phyloP scores from a whole-genome alignment of 2,797 vertebrate species.

The Scarus forsteni region DNA sequence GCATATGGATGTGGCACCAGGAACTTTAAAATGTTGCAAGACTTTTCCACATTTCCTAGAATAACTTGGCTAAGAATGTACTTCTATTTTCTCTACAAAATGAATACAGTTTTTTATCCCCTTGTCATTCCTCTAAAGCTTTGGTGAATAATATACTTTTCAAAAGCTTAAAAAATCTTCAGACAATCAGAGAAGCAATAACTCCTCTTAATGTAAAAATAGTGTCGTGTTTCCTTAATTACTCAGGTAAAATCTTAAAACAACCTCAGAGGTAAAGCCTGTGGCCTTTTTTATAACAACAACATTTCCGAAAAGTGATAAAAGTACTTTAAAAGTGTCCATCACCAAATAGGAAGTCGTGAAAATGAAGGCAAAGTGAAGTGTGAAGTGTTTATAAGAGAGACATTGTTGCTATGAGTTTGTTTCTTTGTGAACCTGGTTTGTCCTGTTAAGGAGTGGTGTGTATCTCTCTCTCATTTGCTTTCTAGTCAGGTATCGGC shows the following conservation, averaged over 20 bases:
- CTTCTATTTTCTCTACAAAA: no score
- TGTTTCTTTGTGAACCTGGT: slow-evolving; percentile 63
- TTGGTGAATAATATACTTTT: no score
- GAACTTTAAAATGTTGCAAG: no score
- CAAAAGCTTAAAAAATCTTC: no score
- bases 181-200: no score
- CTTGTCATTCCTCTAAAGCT: no score
- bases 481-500: slow-evolving; percentile 68
- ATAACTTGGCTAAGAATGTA: no score
- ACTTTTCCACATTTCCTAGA: no score
- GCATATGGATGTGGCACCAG: no score
- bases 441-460: slow-evolving; percentile 75
- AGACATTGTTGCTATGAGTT: slow-evolving; percentile 1
- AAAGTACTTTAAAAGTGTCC: not conserved
- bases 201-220: no score
- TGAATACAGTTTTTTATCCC: no score
- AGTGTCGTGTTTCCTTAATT: not conserved
- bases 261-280: not conserved
- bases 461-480: slow-evolving; percentile 8
- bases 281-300: not conserved
- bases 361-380: not conserved
- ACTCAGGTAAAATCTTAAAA: not conserved
- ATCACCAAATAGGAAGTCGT: not conserved
- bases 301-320: not conserved
- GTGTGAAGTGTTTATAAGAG: slow-evolving; percentile 4